Base-by-base conservation (phyloP, 2,113 vertebrate species). In the Aptenodytes forsteri region DNA sequence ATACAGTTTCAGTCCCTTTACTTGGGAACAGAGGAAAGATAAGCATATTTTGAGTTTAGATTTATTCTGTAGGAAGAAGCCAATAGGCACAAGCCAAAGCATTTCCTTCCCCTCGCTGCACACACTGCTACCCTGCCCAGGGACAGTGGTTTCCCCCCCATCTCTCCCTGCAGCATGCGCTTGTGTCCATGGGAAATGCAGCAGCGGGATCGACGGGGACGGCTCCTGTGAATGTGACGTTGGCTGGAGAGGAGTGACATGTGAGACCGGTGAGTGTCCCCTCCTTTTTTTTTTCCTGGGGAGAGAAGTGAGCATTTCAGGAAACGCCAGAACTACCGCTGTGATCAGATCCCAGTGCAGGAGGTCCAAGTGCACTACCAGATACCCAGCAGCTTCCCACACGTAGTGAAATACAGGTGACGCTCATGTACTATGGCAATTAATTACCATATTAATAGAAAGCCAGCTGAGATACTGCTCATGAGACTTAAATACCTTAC, bases 211-310 rank as follows among this genome's bases (percentile, higher is more conserved):
- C 4, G 21, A 86, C 0, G 99, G 99, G 0, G 99, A 99, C 0
- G 99, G 99, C 29, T 98, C 98, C 72, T 99, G 99, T 8, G 97
- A 98, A 34, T 99, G 99, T 72, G 98, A 99, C 0, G 34, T 98
- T 16, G 99, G 99, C 72, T 99, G 99, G 99, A 98, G 98, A 93
- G 99, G 99, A 9, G 88, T 99, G 55, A 93, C 10, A 0, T 99
- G 99, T 13, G 98, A 99, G 1, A 94, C 82, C 1, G 97, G 99
- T 99, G 98, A 80, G 98, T 69, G 16, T 2, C 4, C 61, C 19
- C 2, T 32, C 54, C 21, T 50, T 8, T 23, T 2, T 29, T 29
- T 14, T 34, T 16, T 42, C 42, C 54, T 67, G 50, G 22, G 11
- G 9, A 3, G 7, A 44, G 30, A 58, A 67, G 13, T 2, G 3